Conservation (phyloP, 2,113 vertebrate species). For the Progne subis region DNA sequence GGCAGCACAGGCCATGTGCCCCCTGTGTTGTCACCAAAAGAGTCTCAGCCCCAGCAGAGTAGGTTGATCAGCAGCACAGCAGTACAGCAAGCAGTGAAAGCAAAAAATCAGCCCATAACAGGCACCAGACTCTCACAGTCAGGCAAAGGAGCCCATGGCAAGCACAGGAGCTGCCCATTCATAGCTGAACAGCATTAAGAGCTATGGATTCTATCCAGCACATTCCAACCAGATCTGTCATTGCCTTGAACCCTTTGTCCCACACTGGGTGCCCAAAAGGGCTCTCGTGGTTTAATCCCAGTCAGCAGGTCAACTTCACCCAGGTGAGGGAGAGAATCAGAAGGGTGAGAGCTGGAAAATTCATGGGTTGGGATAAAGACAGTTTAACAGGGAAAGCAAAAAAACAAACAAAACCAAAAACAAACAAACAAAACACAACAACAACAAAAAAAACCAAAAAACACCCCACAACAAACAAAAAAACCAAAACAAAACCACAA, state of each 20-base stretch:
- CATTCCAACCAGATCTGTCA: neutral
- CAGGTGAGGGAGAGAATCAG: neutral
- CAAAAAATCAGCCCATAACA: accelerated
- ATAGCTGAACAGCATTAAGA: neutral
- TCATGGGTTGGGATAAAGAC: neutral
- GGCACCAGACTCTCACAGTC: neutral
- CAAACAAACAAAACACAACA: no score
- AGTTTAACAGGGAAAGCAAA: neutral
- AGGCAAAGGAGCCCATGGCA: neutral
- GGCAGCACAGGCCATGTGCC: neutral
- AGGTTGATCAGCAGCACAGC: neutral
- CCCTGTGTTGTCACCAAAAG: neutral
- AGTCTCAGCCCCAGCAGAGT: neutral
- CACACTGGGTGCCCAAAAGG: neutral
- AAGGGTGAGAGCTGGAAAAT: neutral
- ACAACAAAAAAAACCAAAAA: no score
- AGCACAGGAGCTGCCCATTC: neutral
- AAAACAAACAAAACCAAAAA: no score
- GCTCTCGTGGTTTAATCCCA: neutral
- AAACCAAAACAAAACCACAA: neutral
- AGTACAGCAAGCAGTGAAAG: neutral
- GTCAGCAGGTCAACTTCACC: neutral
- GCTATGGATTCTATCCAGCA: neutral
- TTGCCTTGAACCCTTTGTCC: no score
- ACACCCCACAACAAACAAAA: no score